These are phyloP conservation scores for Oligia fasciuncula DNA, from an alignment of 2,888 invertebrate genomes.

Conservation along the genomic window DNA sequence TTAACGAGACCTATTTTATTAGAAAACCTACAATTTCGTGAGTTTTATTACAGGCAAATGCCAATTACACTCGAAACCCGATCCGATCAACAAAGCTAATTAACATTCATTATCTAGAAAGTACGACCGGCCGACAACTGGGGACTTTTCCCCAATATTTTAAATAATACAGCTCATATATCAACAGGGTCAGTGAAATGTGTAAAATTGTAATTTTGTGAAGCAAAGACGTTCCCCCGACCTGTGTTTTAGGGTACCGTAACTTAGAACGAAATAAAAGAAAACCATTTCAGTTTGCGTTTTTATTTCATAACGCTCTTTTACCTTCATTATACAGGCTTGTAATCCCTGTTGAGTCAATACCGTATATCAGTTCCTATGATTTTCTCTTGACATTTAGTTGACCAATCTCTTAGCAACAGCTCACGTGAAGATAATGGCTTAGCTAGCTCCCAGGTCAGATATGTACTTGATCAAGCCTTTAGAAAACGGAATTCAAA, in stretches of 20 bases:
- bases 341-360: background rate
- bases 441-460: background rate
- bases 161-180: constrained; percentile 71
- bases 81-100: constrained; percentile 47
- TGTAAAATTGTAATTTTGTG: constrained; percentile 72
- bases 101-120: constrained; percentile 45
- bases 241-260: constrained; percentile 30
- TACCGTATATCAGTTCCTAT: background rate
- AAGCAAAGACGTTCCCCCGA: constrained; percentile 40
- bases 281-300: background rate
- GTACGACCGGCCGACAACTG: constrained; percentile 39
- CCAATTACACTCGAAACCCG: constrained; percentile 49
- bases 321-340: too few relatives aligned
- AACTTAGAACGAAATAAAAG: background rate
- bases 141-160: constrained; percentile 62
- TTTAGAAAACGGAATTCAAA: too few relatives aligned
- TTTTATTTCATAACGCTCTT: too few relatives aligned
- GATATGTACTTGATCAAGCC: too few relatives aligned
- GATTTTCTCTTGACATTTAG: background rate
- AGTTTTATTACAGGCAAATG: constrained; percentile 46
- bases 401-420: background rate
- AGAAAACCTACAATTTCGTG: constrained; percentile 42
- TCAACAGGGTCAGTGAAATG: constrained; percentile 69
- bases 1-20: constrained; percentile 35
- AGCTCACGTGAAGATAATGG: background rate